Base-by-base conservation (phyloP, 2,797 vertebrate genomes). In the Pangasius sanitwongsei region DNA sequence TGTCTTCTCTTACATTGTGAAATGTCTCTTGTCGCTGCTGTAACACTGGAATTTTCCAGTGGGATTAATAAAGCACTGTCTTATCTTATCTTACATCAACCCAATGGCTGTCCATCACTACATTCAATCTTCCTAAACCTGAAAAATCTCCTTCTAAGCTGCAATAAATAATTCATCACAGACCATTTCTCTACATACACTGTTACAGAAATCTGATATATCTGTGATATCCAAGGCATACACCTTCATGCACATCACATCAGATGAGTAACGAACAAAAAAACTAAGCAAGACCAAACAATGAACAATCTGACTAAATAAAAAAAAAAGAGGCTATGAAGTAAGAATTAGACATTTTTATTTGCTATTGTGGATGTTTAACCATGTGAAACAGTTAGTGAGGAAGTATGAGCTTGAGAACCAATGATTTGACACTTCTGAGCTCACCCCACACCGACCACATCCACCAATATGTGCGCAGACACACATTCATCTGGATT, bases 391-490 rank as follows among this genome's bases (percentile, higher is more conserved):
- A n/a, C n/a, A n/a, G n/a, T n/a, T n/a, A 85, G 34, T 85, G 88
- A 91, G 88, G 87, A 92, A 90, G 90, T 86, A 91, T 93, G 92
- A 44, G 85, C 70, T 72, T 84, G 90, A 89, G 83, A 88, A 93
- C 95, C 95, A 96, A 95, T 96, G 93, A 93, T 90, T 92, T 75
- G 55, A 88, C 87, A n/a, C 91, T 90, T 87, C 87, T 65, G 91
- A 85, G 90, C 94, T 96, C 96, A 96, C 95, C 94, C 96, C 94
- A 96, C 85, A 3, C 89, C 86, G 89, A 87, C 83, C 88, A 91
- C 80, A 91, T 80, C 88, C 78, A 87, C 90, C 93, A 93, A 18
- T 86, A 86, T 0, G 15, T 9, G 8, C 9, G 25, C 37, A 50
- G 31, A n/a, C 37, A 59, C 85, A 31, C 69, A 9, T 13, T 61